A percentile compares a stretch with the other conserved stretches of the same genome.
Conservation (phyloP, 1,140 invertebrate genomes). For the Harpegnathos saltator region DNA sequence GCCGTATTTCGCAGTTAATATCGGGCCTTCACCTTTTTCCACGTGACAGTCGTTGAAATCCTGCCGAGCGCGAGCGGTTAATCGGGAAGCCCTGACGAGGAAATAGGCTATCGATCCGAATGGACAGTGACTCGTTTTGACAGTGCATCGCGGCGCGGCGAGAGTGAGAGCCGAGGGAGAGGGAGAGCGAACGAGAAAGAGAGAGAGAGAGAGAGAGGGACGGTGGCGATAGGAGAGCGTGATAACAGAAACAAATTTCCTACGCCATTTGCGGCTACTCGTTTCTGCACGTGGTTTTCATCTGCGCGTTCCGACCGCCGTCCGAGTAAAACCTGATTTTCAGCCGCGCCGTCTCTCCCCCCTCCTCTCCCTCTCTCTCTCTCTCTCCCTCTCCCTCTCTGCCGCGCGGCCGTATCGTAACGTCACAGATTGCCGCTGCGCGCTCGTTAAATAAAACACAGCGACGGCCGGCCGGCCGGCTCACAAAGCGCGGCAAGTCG, state of each 20-base stretch:
- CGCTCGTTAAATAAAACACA: constrained; percentile 40
- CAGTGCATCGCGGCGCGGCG: constrained; percentile 59
- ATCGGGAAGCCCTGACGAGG: constrained; percentile 81
- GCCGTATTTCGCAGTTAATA: constrained; percentile 58
- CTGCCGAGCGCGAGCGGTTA: constrained; percentile 70
- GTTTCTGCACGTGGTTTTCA: constrained; percentile 67
- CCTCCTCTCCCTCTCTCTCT: too few species aligned
- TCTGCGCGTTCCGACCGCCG: constrained; percentile 58
- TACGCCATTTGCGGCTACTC: constrained; percentile 70
- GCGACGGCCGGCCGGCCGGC: too few species aligned
- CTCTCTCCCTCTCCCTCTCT: too few species aligned
- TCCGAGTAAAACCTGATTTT: constrained; percentile 71
- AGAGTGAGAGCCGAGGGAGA: too few species aligned
- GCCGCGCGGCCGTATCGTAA: background rate
- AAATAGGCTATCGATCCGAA: constrained; percentile 83
- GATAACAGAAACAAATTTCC: constrained; percentile 79
- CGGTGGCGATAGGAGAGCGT: constrained; percentile 65
- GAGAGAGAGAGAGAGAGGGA: constrained; percentile 52
- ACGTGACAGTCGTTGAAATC: constrained; percentile 58
- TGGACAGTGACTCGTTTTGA: constrained; percentile 79
- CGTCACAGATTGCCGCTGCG: constrained; percentile 8
- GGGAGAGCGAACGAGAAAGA: background rate
- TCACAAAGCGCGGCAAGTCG: background rate
- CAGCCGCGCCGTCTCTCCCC: constrained; percentile 54
- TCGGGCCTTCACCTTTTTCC: constrained; percentile 48